phyloP scores from a whole-genome alignment of 92 coral and sea anemone genomes.

The Parazoanthus swiftii region DNA sequence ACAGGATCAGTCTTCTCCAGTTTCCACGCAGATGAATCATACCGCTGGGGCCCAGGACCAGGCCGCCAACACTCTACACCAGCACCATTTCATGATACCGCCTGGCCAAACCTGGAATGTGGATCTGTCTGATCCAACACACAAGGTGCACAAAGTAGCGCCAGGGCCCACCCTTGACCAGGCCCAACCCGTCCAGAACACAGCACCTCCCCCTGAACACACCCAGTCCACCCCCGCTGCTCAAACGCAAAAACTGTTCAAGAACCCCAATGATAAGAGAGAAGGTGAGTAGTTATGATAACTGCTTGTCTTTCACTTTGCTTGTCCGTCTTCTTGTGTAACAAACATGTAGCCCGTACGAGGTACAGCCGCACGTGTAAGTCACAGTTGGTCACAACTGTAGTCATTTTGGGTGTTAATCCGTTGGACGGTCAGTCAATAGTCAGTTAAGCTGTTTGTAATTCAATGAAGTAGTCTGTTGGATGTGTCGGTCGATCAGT shows the following conservation, averaged over 20 bases:
- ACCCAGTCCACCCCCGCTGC: constrained; percentile 9
- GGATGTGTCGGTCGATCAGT: too few species aligned
- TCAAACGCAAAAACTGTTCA: neutral
- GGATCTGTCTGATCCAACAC: neutral
- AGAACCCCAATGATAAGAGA: neutral
- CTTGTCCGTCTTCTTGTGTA: neutral
- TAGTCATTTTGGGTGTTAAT: too few species aligned
- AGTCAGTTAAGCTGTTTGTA: too few species aligned
- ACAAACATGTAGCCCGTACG: neutral
- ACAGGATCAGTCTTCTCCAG: neutral
- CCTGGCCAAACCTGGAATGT: neutral
- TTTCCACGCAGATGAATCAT: neutral
- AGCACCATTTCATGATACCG: neutral
- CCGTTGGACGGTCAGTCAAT: too few species aligned
- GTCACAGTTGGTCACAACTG: too few species aligned
- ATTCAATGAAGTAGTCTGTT: too few species aligned
- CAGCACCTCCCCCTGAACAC: neutral
- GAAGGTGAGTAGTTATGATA: constrained; percentile 10
- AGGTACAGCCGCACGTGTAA: too few species aligned
- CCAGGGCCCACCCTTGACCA: constrained; percentile 12
- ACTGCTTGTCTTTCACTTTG: neutral
- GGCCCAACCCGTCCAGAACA: neutral
- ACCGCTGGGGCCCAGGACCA: constrained; percentile 7
- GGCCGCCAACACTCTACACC: constrained; percentile 7
- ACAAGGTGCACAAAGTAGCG: neutral